Conservation (phyloP, 2,888 invertebrate genomes). For the Polia nebulosa region DNA sequence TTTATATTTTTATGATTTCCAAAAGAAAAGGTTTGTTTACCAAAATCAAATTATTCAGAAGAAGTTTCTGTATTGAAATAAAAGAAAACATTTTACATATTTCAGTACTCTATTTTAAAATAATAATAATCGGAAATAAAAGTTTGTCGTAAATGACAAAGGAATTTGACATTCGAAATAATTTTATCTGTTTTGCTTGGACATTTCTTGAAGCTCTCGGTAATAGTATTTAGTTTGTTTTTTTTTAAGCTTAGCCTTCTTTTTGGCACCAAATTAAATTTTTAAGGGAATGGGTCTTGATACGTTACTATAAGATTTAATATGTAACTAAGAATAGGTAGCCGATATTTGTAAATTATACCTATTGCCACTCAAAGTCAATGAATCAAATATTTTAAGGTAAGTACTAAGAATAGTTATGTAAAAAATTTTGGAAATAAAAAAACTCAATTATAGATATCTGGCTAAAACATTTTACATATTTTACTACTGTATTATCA, state of each 20-base stretch:
- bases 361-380: neutral
- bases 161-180: neutral
- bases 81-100: neutral
- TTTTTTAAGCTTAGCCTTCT: no score
- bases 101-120: no score
- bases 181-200: neutral
- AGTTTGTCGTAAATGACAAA: no score
- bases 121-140: no score
- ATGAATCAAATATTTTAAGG: neutral
- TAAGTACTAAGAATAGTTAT: neutral
- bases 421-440: neutral
- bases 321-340: neutral
- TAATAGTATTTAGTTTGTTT: no score
- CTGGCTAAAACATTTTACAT: neutral
- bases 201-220: neutral
- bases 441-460: neutral
- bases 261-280: neutral
- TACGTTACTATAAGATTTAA: neutral
- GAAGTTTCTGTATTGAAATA: neutral
- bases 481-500: no score
- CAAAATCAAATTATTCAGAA: neutral
- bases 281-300: neutral
- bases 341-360: neutral
- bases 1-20: neutral
- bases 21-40: neutral